Evolutionary conservation across 2,113 vertebrate genomes (phyloP).

Genomic region (Toxostoma redivivum): DNA sequence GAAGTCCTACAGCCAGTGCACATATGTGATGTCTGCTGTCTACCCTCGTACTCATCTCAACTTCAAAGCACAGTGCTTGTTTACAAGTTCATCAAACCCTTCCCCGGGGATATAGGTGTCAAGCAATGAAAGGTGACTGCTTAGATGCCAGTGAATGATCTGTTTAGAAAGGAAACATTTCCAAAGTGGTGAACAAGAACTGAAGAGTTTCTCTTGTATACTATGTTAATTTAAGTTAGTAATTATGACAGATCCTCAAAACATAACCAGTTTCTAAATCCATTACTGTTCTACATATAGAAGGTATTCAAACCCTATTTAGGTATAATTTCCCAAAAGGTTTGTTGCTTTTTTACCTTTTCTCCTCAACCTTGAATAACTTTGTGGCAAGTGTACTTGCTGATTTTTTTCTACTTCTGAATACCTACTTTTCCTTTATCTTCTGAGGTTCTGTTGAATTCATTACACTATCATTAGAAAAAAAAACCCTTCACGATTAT

Average conservation of each 20-base stretch:
- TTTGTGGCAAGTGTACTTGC: not conserved
- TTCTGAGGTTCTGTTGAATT: not conserved
- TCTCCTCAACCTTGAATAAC: not conserved
- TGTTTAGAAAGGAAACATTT: constrained; percentile 23
- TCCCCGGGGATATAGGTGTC: constrained; percentile 20
- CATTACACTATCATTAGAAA: not conserved
- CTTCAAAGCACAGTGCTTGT: constrained; percentile 26
- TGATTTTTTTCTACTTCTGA: not conserved
- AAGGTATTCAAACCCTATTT: not conserved
- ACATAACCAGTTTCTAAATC: not conserved
- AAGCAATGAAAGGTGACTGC: constrained; percentile 56
- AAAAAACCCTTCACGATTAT: not conserved
- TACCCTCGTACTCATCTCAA: constrained; percentile 9
- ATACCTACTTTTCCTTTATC: not conserved
- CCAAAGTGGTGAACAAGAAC: not conserved
- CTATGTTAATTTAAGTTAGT: not conserved
- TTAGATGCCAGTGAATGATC: constrained; percentile 5
- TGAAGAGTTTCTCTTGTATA: not conserved
- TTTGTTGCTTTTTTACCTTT: not conserved
- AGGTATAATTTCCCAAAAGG: not conserved
- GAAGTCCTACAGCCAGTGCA: not conserved
- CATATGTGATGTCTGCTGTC: constrained; percentile 50
- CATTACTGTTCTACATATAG: not conserved
- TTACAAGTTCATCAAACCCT: constrained; percentile 66
- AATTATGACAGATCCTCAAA: not conserved